These are phyloP conservation scores for Gracilinanus agilis DNA, from an alignment of 2,113 vertebrate genomes.

Conservation along the genomic window DNA sequence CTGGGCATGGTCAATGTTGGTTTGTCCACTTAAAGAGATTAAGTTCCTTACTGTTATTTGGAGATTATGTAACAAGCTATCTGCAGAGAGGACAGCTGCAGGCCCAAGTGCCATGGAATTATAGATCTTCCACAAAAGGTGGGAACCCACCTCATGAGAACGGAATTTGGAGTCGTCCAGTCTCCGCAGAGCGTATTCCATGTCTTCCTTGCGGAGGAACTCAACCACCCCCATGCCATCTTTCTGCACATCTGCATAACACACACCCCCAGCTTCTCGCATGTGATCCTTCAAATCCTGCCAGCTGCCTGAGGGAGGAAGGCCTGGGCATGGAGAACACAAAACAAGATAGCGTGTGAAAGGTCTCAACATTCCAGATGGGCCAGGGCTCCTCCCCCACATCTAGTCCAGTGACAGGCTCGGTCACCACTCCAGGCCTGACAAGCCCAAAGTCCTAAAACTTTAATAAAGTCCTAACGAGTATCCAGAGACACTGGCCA, in stretches of 20 bases:
- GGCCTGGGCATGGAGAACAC: conserved; percentile 81
- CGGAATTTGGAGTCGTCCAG: conserved; percentile 91
- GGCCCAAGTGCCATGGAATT: not conserved
- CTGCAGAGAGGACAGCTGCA: conserved; percentile 22
- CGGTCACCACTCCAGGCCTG: conserved; percentile 25
- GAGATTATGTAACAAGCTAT: conserved; percentile 10
- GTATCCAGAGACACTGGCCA: conserved; percentile 30
- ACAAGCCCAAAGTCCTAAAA: conserved; percentile 46
- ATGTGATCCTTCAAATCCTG: conserved; percentile 94
- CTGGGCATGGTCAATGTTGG: conserved; percentile 15
- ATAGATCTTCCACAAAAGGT: conserved; percentile 57
- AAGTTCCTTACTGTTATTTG: conserved; percentile 2
- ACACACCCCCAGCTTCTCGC: conserved; percentile 91
- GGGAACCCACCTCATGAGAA: conserved; percentile 88
- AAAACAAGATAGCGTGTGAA: conserved; percentile 67
- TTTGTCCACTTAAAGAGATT: conserved; percentile 40
- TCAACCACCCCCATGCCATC: conserved; percentile 91
- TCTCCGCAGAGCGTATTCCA: conserved; percentile 90
- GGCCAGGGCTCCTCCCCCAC: conserved; percentile 25
- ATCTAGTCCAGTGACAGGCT: conserved; percentile 4
- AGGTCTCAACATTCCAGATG: conserved; percentile 21
- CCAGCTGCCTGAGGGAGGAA: conserved; percentile 92
- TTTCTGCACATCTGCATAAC: conserved; percentile 90
- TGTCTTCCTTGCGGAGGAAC: conserved; percentile 92
- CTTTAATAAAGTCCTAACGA: conserved; percentile 39